These are phyloP conservation scores for Drosophila sordidula DNA, from an alignment of 2,888 invertebrate species.

Conservation along the genomic window DNA sequence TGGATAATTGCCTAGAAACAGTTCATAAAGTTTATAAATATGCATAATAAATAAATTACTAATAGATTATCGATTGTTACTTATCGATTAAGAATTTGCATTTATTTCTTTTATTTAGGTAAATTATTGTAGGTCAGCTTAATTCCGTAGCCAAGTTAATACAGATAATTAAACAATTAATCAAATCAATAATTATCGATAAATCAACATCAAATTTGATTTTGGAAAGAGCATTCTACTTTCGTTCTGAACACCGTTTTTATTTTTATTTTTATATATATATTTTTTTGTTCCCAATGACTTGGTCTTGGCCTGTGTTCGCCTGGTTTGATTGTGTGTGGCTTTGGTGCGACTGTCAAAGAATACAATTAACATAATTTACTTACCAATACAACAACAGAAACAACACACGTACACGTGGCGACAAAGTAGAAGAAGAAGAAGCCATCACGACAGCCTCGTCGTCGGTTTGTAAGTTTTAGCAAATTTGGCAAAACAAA, in stretches of 20 bases:
- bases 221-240: slow-evolving; percentile 9
- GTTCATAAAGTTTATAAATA: too few relatives aligned
- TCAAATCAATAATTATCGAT: not conserved
- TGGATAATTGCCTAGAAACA: too few relatives aligned
- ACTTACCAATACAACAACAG: slow-evolving; percentile 58
- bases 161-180: not conserved
- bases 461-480: slow-evolving; percentile 58
- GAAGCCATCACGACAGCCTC: slow-evolving; percentile 16
- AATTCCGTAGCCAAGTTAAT: too few relatives aligned
- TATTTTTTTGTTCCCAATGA: not conserved
- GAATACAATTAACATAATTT: slow-evolving; percentile 81
- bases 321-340: slow-evolving; percentile 14
- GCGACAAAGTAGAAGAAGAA: not conserved
- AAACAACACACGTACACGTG: slow-evolving; percentile 16
- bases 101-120: not conserved
- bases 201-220: too few relatives aligned
- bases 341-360: slow-evolving; percentile 62
- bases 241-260: not conserved
- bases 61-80: not conserved
- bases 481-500: slow-evolving; percentile 71
- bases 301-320: slow-evolving; percentile 15
- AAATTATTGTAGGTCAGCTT: not conserved
- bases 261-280: not conserved
- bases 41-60: too few relatives aligned
- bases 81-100: not conserved